Evolutionary conservation across 2,113 vertebrate species (phyloP).

Genomic region (Genyomyrus donnyi): DNA sequence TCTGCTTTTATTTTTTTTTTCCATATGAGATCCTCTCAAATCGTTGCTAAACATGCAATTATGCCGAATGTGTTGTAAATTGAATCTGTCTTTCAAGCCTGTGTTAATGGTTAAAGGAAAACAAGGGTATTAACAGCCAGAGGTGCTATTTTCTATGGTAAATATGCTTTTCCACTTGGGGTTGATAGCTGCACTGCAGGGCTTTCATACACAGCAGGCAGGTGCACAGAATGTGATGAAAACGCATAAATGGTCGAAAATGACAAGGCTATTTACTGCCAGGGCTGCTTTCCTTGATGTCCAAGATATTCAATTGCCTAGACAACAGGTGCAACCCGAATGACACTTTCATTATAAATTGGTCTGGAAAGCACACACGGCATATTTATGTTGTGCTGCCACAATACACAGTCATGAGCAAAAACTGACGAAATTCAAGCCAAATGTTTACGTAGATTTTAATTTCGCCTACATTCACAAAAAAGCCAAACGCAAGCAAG

Average conservation of each 20-base stretch:
- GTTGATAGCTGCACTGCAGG: slow-evolving; percentile 17
- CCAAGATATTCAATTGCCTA: slow-evolving; percentile 18
- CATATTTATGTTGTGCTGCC: slow-evolving; percentile 4
- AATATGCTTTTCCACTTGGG: slow-evolving; percentile 27
- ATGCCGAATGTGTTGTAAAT: slow-evolving; percentile 35
- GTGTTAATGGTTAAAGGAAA: slow-evolving; percentile 37
- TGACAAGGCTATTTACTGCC: slow-evolving; percentile 31
- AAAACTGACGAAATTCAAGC: not conserved
- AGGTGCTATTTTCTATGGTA: slow-evolving; percentile 31
- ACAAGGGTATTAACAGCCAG: slow-evolving; percentile 40
- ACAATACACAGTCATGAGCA: not conserved
- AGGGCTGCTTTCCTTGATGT: slow-evolving; percentile 28
- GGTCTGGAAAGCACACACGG: not conserved
- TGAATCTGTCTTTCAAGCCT: slow-evolving; percentile 25
- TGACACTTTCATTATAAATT: slow-evolving; percentile 27
- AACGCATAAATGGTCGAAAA: slow-evolving; percentile 33
- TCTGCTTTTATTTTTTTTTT: slow-evolving; percentile 30
- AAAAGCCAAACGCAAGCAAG: not conserved
- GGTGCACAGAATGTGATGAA: slow-evolving; percentile 28
- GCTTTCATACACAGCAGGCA: slow-evolving; percentile 16
- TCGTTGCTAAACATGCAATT: slow-evolving; percentile 30
- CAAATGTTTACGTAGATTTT: not conserved
- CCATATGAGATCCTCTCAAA: slow-evolving; percentile 28
- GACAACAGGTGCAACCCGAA: slow-evolving; percentile 22
- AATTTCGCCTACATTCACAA: not conserved